Evolutionary conservation across 2,888 invertebrate species (phyloP).

Genomic region (Drosophila neutralis): DNA sequence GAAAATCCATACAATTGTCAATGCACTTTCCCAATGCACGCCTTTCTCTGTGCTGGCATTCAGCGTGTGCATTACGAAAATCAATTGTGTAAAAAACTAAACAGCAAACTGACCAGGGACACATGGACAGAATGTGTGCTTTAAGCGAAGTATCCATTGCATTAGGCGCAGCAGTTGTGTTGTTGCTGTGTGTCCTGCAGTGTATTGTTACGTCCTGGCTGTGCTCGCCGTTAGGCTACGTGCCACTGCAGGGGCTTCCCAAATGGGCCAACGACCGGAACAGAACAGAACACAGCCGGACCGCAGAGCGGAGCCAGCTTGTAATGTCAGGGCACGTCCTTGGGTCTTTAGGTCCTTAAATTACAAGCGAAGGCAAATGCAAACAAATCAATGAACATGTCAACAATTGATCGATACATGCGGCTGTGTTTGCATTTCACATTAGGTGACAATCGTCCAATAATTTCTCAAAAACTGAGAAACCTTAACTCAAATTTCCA

Average conservation of each 20-base stretch:
- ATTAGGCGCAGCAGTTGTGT: neutral
- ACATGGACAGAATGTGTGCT: constrained; percentile 1
- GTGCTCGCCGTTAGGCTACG: constrained; percentile 39
- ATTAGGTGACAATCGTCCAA: constrained; percentile 69
- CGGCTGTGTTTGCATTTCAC: constrained; percentile 82
- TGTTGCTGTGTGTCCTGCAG: constrained; percentile 2
- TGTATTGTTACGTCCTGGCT: neutral
- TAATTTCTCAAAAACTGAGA: constrained; percentile 32
- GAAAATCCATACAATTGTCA: constrained; percentile 67
- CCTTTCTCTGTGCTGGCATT: neutral
- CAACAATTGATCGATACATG: constrained; percentile 54
- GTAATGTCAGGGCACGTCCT: constrained; percentile 81
- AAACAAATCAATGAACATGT: constrained; percentile 52
- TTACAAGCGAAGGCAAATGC: constrained; percentile 65
- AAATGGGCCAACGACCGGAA: constrained; percentile 49
- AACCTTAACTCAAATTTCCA: constrained; percentile 3
- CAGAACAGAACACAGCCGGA: neutral
- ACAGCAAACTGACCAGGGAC: constrained; percentile 13
- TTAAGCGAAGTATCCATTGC: constrained; percentile 25
- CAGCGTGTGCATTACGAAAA: constrained; percentile 57
- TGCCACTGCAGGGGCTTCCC: constrained; percentile 80
- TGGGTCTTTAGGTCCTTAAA: constrained; percentile 78
- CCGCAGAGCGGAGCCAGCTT: constrained; percentile 3
- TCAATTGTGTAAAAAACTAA: constrained; percentile 76
- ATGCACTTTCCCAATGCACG: constrained; percentile 22